These are phyloP conservation scores for Eupsittula cactorum DNA, from an alignment of 2,113 vertebrate genomes.

Conservation along the genomic window DNA sequence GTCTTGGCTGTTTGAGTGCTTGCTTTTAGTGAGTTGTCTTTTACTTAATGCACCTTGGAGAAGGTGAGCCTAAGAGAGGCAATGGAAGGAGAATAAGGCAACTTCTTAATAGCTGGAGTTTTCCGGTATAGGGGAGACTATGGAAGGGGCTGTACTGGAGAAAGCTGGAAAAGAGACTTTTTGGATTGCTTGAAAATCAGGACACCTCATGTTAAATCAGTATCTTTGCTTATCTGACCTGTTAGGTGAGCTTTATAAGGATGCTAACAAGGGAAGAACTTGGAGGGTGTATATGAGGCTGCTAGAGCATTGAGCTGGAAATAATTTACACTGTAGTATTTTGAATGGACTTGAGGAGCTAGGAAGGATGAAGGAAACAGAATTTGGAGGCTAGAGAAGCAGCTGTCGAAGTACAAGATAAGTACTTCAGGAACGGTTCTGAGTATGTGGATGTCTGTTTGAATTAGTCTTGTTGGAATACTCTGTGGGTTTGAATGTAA, in stretches of 20 bases:
- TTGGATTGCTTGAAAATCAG: background rate
- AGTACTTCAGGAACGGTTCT: background rate
- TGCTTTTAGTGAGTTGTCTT: background rate
- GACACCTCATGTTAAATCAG: background rate
- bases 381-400: background rate
- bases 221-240: background rate
- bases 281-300: background rate
- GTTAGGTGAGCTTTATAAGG: background rate
- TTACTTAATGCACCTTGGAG: background rate
- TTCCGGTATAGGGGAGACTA: background rate
- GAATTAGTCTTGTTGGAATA: background rate
- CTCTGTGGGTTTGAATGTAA: background rate
- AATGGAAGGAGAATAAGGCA: background rate
- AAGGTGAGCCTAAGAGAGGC: background rate
- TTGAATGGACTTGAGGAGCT: background rate
- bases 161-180: background rate
- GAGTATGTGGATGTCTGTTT: fast-evolving
- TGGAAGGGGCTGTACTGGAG: background rate
- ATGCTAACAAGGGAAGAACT: background rate
- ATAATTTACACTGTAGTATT: background rate
- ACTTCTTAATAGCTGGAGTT: background rate
- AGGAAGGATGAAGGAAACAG: background rate
- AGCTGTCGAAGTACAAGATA: background rate
- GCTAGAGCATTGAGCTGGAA: background rate
- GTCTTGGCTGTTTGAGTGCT: background rate